A percentile compares a stretch with the other conserved stretches of the same genome.
phyloP scores from a whole-genome alignment of 2,888 invertebrate species.

The Cepaea hortensis region DNA sequence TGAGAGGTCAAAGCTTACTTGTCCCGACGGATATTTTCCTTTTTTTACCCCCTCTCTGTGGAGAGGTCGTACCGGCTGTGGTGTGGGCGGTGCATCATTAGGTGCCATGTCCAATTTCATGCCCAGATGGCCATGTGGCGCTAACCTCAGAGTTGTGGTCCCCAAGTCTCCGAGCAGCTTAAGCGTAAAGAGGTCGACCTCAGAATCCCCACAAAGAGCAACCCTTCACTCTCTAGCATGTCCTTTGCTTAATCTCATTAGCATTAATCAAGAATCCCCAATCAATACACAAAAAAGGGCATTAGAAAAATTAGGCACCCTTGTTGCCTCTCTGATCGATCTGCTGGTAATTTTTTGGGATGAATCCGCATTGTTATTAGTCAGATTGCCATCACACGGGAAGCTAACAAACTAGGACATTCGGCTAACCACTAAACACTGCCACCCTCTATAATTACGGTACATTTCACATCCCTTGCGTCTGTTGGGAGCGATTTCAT shows the following conservation, averaged over 20 bases:
- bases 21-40: too few relatives aligned
- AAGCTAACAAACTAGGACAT: neutral
- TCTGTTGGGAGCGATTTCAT: too few relatives aligned
- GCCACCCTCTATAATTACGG: neutral
- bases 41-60: neutral
- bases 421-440: neutral
- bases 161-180: constrained; percentile 15
- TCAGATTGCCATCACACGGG: neutral
- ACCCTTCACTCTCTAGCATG: constrained; percentile 13
- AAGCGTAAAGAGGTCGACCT: constrained; percentile 5
- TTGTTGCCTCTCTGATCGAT: neutral
- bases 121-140: constrained; percentile 39
- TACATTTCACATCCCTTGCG: too few relatives aligned
- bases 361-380: neutral
- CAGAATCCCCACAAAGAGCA: constrained; percentile 18
- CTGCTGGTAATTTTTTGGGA: neutral
- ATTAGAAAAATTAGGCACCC: constrained; percentile 30
- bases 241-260: constrained; percentile 44
- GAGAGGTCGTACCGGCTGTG: neutral
- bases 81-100: constrained; percentile 18
- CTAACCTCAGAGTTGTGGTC: constrained; percentile 33
- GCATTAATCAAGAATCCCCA: constrained; percentile 40
- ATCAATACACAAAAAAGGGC: constrained; percentile 37
- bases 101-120: constrained; percentile 8
- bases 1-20: too few relatives aligned